Percentiles rank a stretch among this genome's conserved stretches.
Evolutionary conservation across 2,797 vertebrate genomes (phyloP).

Genomic region (Pantherophis alleghaniensis): DNA sequence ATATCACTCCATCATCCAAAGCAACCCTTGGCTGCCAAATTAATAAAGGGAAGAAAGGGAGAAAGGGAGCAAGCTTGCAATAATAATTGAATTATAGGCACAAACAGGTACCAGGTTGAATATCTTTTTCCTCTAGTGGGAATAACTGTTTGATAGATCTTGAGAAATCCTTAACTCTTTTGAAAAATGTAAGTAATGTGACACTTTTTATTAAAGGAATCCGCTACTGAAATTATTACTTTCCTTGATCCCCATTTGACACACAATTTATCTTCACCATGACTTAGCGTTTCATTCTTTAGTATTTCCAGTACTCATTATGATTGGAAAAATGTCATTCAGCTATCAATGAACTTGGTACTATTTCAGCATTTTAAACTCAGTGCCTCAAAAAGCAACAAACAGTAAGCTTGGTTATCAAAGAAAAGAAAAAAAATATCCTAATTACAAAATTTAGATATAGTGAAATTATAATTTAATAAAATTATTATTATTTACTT

Average conservation of each 20-base stretch:
- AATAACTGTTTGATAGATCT: background rate
- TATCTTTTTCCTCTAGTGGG: background rate
- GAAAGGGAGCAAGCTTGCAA: background rate
- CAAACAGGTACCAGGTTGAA: background rate
- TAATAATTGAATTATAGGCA: background rate
- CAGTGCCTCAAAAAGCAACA: background rate
- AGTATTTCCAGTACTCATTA: background rate
- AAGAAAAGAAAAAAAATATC: background rate
- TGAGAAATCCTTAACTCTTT: background rate
- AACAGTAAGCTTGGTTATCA: background rate
- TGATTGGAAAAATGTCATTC: background rate
- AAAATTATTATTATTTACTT: background rate
- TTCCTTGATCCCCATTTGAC: slow-evolving; percentile 1
- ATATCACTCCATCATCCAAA: background rate
- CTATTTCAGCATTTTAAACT: background rate
- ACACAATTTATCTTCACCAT: background rate
- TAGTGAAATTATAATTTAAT: background rate
- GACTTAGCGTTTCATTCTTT: background rate
- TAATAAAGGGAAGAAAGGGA: background rate
- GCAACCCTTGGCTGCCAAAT: background rate
- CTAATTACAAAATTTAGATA: background rate
- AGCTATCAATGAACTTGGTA: background rate
- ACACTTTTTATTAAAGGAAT: slow-evolving; percentile 5
- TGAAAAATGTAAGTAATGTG: background rate
- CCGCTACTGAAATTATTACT: background rate